Conservation (phyloP, 2,113 vertebrate genomes). For the Paramisgurnus dabryanus region DNA sequence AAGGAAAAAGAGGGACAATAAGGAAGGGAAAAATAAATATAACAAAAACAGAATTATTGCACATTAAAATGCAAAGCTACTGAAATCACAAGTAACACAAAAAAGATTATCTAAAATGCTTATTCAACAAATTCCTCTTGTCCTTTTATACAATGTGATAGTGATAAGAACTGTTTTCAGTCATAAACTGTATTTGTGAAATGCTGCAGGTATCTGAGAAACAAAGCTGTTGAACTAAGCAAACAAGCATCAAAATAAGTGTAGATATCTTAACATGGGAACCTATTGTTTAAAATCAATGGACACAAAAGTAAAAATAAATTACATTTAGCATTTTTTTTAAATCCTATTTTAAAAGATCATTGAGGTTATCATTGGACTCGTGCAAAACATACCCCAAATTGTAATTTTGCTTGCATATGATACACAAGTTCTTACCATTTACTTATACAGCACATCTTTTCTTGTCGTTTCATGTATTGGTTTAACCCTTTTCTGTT, state of each 20-base stretch:
- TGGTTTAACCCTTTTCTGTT: too few relatives aligned
- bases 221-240: background rate
- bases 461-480: too few relatives aligned
- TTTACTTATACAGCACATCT: too few relatives aligned
- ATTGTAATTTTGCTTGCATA: too few relatives aligned
- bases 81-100: background rate
- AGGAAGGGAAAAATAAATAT: background rate
- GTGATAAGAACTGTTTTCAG: background rate
- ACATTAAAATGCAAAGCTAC: background rate
- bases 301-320: background rate
- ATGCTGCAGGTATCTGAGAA: background rate
- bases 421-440: too few relatives aligned
- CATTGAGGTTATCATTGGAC: background rate
- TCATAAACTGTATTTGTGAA: background rate
- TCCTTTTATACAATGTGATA: background rate
- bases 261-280: background rate
- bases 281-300: background rate
- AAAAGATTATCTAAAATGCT: background rate
- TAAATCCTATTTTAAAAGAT: background rate
- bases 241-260: background rate
- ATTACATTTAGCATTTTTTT: background rate
- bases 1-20: background rate
- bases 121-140: background rate
- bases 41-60: background rate
- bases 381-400: too few relatives aligned